Evolutionary conservation across 2,888 invertebrate genomes (phyloP), one percentile per base, ranked within the genome.

Genomic region (Tipula helvola): DNA sequence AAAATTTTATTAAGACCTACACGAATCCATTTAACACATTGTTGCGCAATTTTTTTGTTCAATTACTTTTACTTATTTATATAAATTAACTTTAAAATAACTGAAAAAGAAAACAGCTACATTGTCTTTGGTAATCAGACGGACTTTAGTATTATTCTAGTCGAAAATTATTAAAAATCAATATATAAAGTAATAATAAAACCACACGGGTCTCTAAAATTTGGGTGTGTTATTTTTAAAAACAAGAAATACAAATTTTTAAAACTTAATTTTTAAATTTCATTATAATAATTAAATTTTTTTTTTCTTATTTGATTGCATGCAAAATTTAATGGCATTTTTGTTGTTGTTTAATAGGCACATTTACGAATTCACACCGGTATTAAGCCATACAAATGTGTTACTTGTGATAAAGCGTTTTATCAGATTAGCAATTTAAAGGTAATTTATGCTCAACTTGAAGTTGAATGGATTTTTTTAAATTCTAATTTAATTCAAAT

Each of bases 371-470:
- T 85, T 85, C 85, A 85, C 42, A 85, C 42, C 42, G 42, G 42
- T 42, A 42, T 42, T 85, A 41, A 42, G 85, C 85, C 85, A 18
- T 85, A 42, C 41, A 85, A 85, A 41, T 85, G 85, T 41, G 85
- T 16, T 42, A 85, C 42, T 41, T 85, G 85, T 85, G 85, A 85
- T 42, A 85, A 85, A 85, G 42, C 85, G 18, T 85, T 85, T 85
- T 85, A 85, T 85, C 42, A 41, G 85, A 42, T 85, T 16, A 42
- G 85, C 18, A 85, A 85, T 85, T 85, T 85, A 41, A 85, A 85
- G 71, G 71, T 71, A 71, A 71, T 71, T 71, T 71, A 71, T 28
- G 71, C 71, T 71, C 71, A 71, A 71, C 71, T 28, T 71, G 71
- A 71, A 71, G 71, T 71, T 71, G 71, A 71, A 71, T 71, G 71